These are phyloP conservation scores for Papilio elwesi DNA, from an alignment of 2,888 invertebrate species.

Conservation along the genomic window DNA sequence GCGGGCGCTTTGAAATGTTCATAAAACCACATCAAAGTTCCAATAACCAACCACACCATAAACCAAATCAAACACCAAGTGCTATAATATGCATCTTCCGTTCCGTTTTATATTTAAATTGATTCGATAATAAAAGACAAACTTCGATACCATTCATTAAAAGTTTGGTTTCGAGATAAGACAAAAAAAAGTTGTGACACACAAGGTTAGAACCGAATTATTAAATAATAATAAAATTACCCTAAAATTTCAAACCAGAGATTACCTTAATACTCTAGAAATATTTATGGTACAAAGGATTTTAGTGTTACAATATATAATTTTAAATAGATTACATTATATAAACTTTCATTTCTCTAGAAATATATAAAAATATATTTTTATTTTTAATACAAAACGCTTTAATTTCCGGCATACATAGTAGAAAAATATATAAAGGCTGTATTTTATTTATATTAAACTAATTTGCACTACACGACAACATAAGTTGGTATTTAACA, in stretches of 20 bases:
- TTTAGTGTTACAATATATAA: not conserved
- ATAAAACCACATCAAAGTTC: not conserved
- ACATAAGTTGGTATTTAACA: not conserved
- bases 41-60: not conserved
- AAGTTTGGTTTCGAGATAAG: no score
- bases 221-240: not conserved
- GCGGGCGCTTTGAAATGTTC: no score
- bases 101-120: not conserved
- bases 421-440: not conserved
- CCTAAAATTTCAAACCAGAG: not conserved
- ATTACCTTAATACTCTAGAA: not conserved
- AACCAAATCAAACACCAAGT: not conserved
- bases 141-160: no score
- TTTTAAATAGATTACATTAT: not conserved
- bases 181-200: no score
- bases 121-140: not conserved
- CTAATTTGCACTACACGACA: constrained; percentile 35
- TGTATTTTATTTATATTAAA: constrained; percentile 11
- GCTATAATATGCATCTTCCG: not conserved
- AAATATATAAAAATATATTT: not conserved
- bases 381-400: not conserved
- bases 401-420: not conserved
- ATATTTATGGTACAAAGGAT: not conserved
- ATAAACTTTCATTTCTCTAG: not conserved
- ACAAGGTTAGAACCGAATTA: not conserved